Evolutionary conservation across 2,888 invertebrate species (phyloP).

Genomic region (Sinelater perroti): DNA sequence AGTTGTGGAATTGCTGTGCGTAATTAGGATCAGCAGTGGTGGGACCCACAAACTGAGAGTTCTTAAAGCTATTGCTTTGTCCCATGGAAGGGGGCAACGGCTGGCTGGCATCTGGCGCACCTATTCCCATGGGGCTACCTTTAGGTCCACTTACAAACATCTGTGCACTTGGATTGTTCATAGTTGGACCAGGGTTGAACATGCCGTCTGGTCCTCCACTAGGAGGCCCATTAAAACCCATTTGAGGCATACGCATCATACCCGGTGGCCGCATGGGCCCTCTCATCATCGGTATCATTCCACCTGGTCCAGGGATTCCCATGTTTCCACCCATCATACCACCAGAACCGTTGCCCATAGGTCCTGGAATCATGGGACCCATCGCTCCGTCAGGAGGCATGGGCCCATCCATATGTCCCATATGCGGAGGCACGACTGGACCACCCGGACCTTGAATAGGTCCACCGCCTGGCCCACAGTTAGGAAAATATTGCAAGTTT

Average conservation of each 20-base stretch:
- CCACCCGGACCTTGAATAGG: conserved; percentile 60
- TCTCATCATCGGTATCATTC: conserved; percentile 60
- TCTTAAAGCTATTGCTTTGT: conserved; percentile 76
- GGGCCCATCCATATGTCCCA: conserved; percentile 61
- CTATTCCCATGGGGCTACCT: conserved; percentile 66
- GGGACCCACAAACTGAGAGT: conserved; percentile 83
- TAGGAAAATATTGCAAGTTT: conserved; percentile 79
- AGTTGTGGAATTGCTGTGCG: conserved; percentile 94
- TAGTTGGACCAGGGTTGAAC: conserved; percentile 58
- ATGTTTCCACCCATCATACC: conserved; percentile 61
- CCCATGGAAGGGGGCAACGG: conserved; percentile 83
- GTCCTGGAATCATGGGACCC: conserved; percentile 62
- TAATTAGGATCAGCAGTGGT: conserved; percentile 90
- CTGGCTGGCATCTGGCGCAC: conserved; percentile 72
- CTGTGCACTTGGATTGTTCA: conserved; percentile 63
- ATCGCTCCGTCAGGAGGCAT: conserved; percentile 54
- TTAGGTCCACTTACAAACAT: conserved; percentile 68
- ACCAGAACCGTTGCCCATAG: conserved; percentile 60
- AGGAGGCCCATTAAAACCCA: conserved; percentile 59
- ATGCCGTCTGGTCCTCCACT: conserved; percentile 55
- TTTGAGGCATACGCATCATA: conserved; percentile 60
- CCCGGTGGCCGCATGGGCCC: conserved; percentile 60
- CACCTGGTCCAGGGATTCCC: conserved; percentile 58
- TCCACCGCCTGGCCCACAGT: conserved; percentile 64
- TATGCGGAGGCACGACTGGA: conserved; percentile 58